These are phyloP conservation scores for Antrozous pallidus DNA, from an alignment of 2,797 vertebrate genomes.

Conservation along the genomic window DNA sequence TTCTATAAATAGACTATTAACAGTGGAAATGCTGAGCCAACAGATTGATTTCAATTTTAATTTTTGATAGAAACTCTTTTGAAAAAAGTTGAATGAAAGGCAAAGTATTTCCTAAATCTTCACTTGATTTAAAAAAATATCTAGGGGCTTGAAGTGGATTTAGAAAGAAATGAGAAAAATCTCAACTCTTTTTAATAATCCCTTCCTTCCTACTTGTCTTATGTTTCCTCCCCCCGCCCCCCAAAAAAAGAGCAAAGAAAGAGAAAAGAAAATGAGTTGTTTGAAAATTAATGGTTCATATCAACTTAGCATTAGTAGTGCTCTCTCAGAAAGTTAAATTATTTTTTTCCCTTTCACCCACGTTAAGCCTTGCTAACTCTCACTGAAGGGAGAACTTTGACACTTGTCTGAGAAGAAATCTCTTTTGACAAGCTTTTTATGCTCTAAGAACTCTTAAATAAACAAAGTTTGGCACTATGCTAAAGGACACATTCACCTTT, in stretches of 20 bases:
- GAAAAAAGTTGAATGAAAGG: not conserved
- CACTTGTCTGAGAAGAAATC: not conserved
- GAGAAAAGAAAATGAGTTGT: not conserved
- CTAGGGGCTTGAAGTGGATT: not conserved
- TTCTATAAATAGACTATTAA: not conserved
- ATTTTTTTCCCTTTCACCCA: not conserved
- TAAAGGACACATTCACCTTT: not conserved
- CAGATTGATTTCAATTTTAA: not conserved
- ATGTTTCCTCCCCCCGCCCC: too few species aligned
- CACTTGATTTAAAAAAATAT: not conserved
- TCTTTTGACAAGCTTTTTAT: constrained; percentile 9
- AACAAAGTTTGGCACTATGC: not conserved
- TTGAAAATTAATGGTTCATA: constrained; percentile 28
- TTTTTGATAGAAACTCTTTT: not conserved
- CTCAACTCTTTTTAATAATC: not conserved
- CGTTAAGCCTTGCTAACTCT: not conserved
- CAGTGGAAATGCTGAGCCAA: not conserved
- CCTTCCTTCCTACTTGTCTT: not conserved
- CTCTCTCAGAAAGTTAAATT: not conserved
- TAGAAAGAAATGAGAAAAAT: not conserved
- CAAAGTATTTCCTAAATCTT: constrained; percentile 2
- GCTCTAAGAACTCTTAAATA: not conserved
- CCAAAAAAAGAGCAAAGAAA: too few species aligned
- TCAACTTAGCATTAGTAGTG: not conserved
- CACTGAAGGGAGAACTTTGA: not conserved